These are phyloP conservation scores for Chionis minor DNA, from an alignment of 2,113 vertebrate species.

Conservation along the genomic window DNA sequence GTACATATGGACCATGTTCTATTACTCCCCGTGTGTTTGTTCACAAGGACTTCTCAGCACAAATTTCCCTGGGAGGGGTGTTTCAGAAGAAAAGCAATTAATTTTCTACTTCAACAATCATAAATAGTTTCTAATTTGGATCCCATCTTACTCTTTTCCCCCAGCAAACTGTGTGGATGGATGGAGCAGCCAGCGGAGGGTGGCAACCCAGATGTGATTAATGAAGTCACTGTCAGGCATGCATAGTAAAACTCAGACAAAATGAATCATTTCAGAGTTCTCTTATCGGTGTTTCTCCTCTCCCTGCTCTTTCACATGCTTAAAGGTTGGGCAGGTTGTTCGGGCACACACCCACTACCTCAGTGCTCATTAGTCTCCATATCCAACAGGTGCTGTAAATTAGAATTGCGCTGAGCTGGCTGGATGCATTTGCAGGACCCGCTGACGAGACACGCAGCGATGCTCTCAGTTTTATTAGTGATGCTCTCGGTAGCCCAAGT, in stretches of 20 bases:
- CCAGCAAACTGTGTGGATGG: conserved; percentile 3
- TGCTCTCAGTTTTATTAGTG: background rate
- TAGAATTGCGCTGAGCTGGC: background rate
- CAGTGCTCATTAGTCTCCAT: background rate
- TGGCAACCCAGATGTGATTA: conserved; percentile 37
- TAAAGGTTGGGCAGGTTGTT: background rate
- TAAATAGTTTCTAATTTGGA: conserved; percentile 24
- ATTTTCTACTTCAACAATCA: conserved; percentile 26
- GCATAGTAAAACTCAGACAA: conserved; percentile 46
- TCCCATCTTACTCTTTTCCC: background rate
- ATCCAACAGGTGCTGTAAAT: background rate
- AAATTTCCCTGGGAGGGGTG: conserved; percentile 6
- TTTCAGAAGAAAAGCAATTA: conserved; percentile 39
- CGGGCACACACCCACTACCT: background rate
- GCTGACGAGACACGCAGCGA: background rate
- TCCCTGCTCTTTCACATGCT: background rate
- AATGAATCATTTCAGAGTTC: conserved; percentile 42
- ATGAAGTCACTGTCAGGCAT: background rate
- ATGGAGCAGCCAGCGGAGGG: background rate
- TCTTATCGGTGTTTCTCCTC: conserved; percentile 6
- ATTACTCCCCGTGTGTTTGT: conserved; percentile 72
- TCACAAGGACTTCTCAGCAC: conserved; percentile 57
- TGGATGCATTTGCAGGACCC: background rate
- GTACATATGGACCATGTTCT: conserved; percentile 75
- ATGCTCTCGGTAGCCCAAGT: background rate